These are phyloP conservation scores for Synanthedon vespiformis DNA, from an alignment of 2,888 invertebrate species.

Conservation along the genomic window DNA sequence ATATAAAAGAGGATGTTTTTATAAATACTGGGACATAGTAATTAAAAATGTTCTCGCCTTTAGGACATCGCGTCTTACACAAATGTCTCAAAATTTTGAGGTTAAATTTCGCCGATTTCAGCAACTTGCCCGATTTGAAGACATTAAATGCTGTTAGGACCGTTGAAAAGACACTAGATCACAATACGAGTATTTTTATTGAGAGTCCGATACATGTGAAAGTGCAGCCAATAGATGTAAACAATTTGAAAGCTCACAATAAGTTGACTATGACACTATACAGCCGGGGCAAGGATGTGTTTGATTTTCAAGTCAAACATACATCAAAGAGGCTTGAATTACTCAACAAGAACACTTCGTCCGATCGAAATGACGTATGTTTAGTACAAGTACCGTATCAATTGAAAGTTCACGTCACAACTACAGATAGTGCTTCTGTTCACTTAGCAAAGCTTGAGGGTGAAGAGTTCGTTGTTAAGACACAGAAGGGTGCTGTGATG, in stretches of 20 bases:
- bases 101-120: constrained; percentile 56
- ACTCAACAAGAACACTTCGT: constrained; percentile 48
- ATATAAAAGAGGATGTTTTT: constrained; percentile 1
- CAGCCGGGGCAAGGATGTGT: constrained; percentile 51
- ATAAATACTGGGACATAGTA: not conserved
- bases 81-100: constrained; percentile 65
- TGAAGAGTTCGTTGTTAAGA: constrained; percentile 55
- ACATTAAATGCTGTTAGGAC: constrained; percentile 57
- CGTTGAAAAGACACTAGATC: constrained; percentile 60
- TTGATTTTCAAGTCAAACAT: constrained; percentile 62
- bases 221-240: constrained; percentile 58
- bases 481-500: constrained; percentile 48
- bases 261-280: constrained; percentile 59
- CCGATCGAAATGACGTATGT: constrained; percentile 56
- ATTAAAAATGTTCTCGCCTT: constrained; percentile 45
- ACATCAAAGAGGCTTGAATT: constrained; percentile 57
- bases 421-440: constrained; percentile 55
- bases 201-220: constrained; percentile 66
- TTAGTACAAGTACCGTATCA: constrained; percentile 62
- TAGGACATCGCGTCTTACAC: constrained; percentile 47
- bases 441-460: constrained; percentile 52
- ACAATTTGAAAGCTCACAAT: constrained; percentile 53
- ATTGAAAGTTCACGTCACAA: constrained; percentile 52
- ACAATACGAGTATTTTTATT: constrained; percentile 57
- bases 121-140: constrained; percentile 52